Percentiles rank a stretch among this genome's conserved stretches.
phyloP scores from a whole-genome alignment of 2,797 vertebrate species.

The Arrhamphus sclerolepis region DNA sequence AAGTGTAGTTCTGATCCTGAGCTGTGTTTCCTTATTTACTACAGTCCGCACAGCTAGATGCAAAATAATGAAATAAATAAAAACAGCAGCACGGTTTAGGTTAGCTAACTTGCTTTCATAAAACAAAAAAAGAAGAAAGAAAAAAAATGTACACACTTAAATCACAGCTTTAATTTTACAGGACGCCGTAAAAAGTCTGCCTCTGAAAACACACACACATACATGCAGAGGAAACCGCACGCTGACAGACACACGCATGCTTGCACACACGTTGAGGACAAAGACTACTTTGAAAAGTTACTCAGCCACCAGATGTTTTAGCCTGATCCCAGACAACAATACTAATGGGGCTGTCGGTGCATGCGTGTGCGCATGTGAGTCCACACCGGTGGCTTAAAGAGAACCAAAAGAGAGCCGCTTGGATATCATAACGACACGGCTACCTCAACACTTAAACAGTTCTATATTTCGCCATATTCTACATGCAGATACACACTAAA shows the following conservation, averaged over 20 bases:
- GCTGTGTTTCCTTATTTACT: constrained; percentile 20
- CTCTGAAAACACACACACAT: constrained; percentile 57
- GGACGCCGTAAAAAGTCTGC: constrained; percentile 72
- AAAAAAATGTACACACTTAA: constrained; percentile 55
- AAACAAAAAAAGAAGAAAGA: constrained; percentile 29
- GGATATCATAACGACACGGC: constrained; percentile 18
- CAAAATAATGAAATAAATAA: constrained; percentile 3
- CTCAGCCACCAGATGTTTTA: constrained; percentile 78
- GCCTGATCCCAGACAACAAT: constrained; percentile 74
- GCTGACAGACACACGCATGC: constrained; percentile 48
- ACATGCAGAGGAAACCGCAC: constrained; percentile 24
- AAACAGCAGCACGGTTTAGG: constrained; percentile 13
- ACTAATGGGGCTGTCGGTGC: constrained; percentile 58
- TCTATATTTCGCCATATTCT: too few species aligned
- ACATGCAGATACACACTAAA: too few species aligned
- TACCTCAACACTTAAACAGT: background rate
- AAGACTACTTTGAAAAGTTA: constrained; percentile 79
- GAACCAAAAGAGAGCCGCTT: constrained; percentile 20
- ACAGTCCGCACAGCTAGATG: constrained; percentile 14
- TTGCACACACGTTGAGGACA: constrained; percentile 62
- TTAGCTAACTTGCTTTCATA: constrained; percentile 42
- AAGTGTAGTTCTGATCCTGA: constrained; percentile 31
- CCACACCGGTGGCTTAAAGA: constrained; percentile 23
- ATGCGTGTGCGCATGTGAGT: constrained; percentile 6
- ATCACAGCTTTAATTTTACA: constrained; percentile 75